Evolutionary conservation across 2,797 vertebrate species (phyloP).

Genomic region (Brotula barbata): DNA sequence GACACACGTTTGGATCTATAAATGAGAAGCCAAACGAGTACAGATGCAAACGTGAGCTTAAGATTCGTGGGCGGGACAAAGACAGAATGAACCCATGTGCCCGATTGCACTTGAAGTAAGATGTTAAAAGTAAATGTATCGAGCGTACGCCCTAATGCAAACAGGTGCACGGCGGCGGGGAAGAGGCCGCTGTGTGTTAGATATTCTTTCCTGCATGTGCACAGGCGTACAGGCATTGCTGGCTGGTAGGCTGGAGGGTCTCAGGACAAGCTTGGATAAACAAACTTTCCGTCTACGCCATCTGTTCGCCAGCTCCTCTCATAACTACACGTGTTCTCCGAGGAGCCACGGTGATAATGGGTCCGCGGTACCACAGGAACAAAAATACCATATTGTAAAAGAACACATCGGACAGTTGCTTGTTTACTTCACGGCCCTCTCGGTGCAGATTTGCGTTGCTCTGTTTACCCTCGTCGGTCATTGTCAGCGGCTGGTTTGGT

Average conservation of each 20-base stretch:
- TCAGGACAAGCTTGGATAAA: conserved; percentile 75
- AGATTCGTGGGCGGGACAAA: conserved; percentile 43
- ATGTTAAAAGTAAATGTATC: conserved; percentile 60
- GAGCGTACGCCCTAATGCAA: conserved; percentile 71
- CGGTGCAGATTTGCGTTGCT: conserved; percentile 62
- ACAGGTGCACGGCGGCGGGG: conserved; percentile 32
- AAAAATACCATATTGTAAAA: conserved; percentile 58
- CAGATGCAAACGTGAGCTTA: conserved; percentile 48
- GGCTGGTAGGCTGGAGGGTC: conserved; percentile 73
- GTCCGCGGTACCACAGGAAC: conserved; percentile 52
- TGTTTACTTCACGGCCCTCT: conserved; percentile 68
- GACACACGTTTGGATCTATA: conserved; percentile 37
- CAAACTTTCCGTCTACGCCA: conserved; percentile 71
- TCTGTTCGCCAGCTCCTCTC: conserved; percentile 71
- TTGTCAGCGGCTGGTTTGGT: conserved; percentile 51
- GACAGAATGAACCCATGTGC: conserved; percentile 61
- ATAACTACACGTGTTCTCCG: conserved; percentile 61
- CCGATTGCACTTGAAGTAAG: conserved; percentile 81
- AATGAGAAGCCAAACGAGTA: conserved; percentile 42
- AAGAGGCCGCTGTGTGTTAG: conserved; percentile 39
- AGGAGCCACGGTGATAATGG: conserved; percentile 56
- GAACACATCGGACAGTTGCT: conserved; percentile 62
- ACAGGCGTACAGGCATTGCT: conserved; percentile 39
- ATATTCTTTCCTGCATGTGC: conserved; percentile 3
- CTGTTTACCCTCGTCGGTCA: conserved; percentile 54